A percentile compares a stretch with the other conserved stretches of the same genome.
phyloP scores from a whole-genome alignment of 2,797 vertebrate species.

The Tympanoctomys barrerae region DNA sequence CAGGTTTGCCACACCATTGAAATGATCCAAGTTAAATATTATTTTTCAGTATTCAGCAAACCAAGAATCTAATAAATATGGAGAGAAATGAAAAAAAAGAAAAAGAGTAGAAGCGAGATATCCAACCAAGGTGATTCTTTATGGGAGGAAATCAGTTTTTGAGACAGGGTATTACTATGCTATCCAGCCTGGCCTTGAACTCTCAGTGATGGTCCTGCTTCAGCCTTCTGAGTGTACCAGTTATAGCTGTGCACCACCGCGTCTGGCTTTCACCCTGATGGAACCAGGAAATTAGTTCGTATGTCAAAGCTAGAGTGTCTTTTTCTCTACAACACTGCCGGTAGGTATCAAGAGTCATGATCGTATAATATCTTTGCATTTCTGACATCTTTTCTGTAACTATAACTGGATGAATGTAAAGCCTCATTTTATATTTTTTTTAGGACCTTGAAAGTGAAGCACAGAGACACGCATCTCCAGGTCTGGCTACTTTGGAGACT shows the following conservation, averaged over 20 bases:
- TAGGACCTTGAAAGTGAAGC: background rate
- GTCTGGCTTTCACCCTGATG: background rate
- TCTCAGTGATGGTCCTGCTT: background rate
- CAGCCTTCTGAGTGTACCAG: background rate
- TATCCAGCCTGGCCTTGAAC: background rate
- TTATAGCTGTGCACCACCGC: background rate
- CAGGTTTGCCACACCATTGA: background rate
- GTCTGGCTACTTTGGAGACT: too few species aligned
- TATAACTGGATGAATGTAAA: background rate
- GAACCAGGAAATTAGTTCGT: background rate
- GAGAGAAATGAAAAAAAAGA: background rate
- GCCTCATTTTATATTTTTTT: background rate
- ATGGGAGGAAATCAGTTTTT: background rate
- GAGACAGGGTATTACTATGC: background rate
- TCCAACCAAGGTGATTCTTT: background rate
- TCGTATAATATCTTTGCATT: background rate
- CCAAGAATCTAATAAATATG: slow-evolving; percentile 64
- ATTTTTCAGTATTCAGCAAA: slow-evolving; percentile 73
- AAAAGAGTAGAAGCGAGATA: background rate
- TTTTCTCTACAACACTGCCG: background rate
- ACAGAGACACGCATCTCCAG: background rate
- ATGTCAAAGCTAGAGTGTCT: background rate
- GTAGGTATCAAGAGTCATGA: background rate
- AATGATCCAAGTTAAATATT: slow-evolving; percentile 61
- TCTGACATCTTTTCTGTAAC: background rate